A percentile compares a stretch with the other conserved stretches of the same genome.
Evolutionary conservation across 2,797 vertebrate species (phyloP).

Genomic region (Thripadectes ignobilis): DNA sequence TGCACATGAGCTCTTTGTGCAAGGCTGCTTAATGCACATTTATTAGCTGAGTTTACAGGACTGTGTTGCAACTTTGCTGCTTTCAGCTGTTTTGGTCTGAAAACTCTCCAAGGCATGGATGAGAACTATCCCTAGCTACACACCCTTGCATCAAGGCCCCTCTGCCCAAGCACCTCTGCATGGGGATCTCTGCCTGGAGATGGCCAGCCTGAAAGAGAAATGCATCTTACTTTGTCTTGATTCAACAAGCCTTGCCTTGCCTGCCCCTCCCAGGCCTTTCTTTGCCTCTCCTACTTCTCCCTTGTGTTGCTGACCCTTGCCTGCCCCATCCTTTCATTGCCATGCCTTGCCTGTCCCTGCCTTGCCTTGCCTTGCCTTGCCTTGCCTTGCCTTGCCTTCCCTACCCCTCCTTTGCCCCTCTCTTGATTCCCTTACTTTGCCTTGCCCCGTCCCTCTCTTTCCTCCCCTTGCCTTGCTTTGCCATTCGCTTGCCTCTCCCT

Average conservation of each 20-base stretch:
- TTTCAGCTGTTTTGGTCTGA: not conserved
- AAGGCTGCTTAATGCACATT: not conserved
- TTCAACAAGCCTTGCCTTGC: not conserved
- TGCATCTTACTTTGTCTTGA: not conserved
- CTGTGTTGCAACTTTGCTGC: not conserved
- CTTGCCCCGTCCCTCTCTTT: not conserved
- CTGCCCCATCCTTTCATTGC: not conserved
- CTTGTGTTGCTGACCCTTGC: not conserved
- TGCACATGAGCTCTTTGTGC: not conserved
- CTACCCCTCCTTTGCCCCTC: not conserved
- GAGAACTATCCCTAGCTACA: not conserved
- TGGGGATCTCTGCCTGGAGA: not conserved
- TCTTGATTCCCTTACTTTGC: not conserved
- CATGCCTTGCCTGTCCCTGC: not conserved
- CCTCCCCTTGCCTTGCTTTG: not conserved
- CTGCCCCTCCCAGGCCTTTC: not conserved
- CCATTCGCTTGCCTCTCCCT: not conserved
- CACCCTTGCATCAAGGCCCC: not conserved
- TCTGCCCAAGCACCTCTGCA: not conserved
- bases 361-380: not conserved
- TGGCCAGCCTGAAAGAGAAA: too few species aligned
- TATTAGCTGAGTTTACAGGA: not conserved
- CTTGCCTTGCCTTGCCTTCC: not conserved
- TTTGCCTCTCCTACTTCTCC: not conserved
- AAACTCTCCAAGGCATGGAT: not conserved